Evolutionary conservation across 2,797 vertebrate species (phyloP).

Genomic region (Eurystomus glaucurus): DNA sequence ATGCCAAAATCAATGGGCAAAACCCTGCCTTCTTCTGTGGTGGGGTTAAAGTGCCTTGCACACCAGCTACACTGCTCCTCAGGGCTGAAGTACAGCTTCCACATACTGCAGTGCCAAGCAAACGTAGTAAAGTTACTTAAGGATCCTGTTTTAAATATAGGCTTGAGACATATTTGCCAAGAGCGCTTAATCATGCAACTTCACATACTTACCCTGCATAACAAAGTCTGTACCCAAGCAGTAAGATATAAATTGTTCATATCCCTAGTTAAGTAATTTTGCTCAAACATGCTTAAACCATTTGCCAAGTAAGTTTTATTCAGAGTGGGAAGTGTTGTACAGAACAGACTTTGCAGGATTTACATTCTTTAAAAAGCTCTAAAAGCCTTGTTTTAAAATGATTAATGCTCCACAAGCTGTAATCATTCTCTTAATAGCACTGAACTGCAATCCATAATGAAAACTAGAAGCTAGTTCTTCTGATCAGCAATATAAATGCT

Average conservation of each 20-base stretch:
- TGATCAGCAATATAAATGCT: not conserved
- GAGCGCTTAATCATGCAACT: not conserved
- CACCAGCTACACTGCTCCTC: not conserved
- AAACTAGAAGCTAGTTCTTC: not conserved
- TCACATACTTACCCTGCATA: not conserved
- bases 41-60: not conserved
- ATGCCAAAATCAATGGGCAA: not conserved
- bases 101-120: not conserved
- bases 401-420: not conserved
- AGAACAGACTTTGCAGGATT: not conserved
- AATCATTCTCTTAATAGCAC: not conserved
- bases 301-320: not conserved
- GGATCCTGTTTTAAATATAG: not conserved
- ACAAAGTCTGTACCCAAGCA: not conserved
- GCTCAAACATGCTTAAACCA: not conserved
- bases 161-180: not conserved
- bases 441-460: not conserved
- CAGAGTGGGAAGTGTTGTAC: not conserved
- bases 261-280: not conserved
- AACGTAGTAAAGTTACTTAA: not conserved
- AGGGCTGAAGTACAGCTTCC: not conserved
- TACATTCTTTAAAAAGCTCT: not conserved
- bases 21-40: not conserved
- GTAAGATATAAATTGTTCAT: not conserved
- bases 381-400: slow-evolving; percentile 6